phyloP scores from a whole-genome alignment of 2,888 invertebrate species.

The Erebia ligea region DNA sequence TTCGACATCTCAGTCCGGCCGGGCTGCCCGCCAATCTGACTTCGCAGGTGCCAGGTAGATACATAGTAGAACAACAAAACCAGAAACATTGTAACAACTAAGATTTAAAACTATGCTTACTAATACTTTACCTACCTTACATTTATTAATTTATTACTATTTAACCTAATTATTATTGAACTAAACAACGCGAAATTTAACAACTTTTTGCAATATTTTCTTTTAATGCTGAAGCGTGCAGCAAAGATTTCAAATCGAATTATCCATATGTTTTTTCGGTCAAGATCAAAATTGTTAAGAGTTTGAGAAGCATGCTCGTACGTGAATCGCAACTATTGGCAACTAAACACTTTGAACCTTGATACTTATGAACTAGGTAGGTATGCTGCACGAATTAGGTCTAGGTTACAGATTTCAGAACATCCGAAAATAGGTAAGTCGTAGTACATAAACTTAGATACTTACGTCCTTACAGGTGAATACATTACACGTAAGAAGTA shows the following conservation, averaged over 20 bases:
- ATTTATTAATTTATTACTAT: too few relatives aligned
- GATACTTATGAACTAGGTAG: neutral
- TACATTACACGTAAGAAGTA: too few relatives aligned
- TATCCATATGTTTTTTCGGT: neutral
- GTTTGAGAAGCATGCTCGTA: constrained; percentile 6
- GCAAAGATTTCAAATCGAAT: neutral
- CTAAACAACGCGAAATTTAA: neutral
- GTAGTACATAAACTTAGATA: too few relatives aligned
- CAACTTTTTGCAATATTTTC: neutral
- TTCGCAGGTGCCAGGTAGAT: too few relatives aligned
- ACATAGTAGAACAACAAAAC: too few relatives aligned
- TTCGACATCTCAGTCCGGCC: too few relatives aligned
- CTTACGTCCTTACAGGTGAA: too few relatives aligned
- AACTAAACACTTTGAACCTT: neutral
- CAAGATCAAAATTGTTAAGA: constrained; percentile 10
- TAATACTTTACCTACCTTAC: too few relatives aligned
- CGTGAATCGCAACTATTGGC: constrained; percentile 3
- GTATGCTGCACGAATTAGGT: neutral
- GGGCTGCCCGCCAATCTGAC: too few relatives aligned
- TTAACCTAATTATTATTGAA: neutral
- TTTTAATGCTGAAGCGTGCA: neutral
- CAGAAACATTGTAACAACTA: too few relatives aligned
- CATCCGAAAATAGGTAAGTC: neutral
- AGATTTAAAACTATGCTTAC: too few relatives aligned
- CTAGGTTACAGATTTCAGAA: neutral